Base-by-base conservation (phyloP, 2,113 vertebrate genomes). In the Alectura lathami region DNA sequence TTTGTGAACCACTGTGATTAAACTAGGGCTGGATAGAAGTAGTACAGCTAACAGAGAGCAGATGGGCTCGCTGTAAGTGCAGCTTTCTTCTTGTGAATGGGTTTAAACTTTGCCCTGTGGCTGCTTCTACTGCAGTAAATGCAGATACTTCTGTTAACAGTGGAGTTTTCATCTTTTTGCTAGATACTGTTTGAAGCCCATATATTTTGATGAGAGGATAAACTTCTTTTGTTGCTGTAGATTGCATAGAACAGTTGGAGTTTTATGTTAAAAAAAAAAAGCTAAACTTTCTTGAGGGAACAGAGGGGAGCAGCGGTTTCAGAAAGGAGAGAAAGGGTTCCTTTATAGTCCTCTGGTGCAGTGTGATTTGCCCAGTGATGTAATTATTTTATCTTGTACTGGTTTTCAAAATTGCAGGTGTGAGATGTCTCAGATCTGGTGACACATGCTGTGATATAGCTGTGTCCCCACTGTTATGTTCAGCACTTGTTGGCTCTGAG, bases 121-220 rank as follows among this genome's bases (percentile, higher is more conserved):
- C 86, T 95, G 20, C 43, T 93, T 94, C 80, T 86, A 64, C 73
- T 92, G 59, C 53, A 86, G 60, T 90, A 94, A 92, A 75, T 47
- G 47, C 17, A 81, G 73, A 59, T 70, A 92, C 56, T 91, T 93
- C 30, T 70, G 50, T 47, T 42, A 40, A 42, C 57, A 80, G 57
- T 45, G 13, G 51, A 79, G 27, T 79, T 92, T 92, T 88, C 68
- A 42, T 92, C 72, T 86, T 36, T 90, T 83, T 78, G 47, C 70
- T 80, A 40, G n/a, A 60, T 47, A 24, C 29, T 81, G 51, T 34
- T 64, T 94, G 80, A 86, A 62, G 66, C 36, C 22, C 51, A 75
- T 86, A 47, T 72, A 92, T 75, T 78, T 56, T 90, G 69, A 59
- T 70, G 64, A 86, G 68, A 92, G 38, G 48, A 78, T 32, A 23